Base-by-base conservation (phyloP, 2,113 vertebrate genomes). In the Plestiodon gilberti region DNA sequence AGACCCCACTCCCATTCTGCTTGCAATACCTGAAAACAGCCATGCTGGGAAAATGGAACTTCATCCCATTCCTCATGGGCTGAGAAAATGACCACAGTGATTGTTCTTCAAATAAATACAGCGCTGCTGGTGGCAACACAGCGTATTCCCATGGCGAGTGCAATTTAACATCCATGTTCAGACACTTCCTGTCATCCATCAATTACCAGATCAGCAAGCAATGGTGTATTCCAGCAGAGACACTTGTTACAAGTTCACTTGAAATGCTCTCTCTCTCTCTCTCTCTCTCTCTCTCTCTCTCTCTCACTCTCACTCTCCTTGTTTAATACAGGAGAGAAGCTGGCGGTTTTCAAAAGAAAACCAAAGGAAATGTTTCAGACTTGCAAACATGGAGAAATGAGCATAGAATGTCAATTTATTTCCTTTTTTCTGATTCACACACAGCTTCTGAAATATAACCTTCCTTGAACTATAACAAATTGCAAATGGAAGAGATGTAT, bases 151-250 rank as follows among this genome's bases (percentile, higher is more conserved):
- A 76, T 30, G 48, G 89, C 62, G 92, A 95, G 92, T 89, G 83
- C 89, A 94, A 94, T 93, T 91, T 93, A 93, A 84, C 87, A 85
- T 84, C 83, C 70, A 80, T 88, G 52, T 94, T 90, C 91, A 89
- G 90, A 85, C 1, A 2, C 84, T 89, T 86, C 88, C 91, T 92
- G 78, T 89, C 91, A 87, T 90, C 91, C 86, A 85, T 95, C 92
- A 92, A 83, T 95, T 95, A 94, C 89, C 79, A 85, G 83, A 90
- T 83, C 91, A 94, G 92, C 80, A 87, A 94, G 91, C 92, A 93
- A 87, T 23, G 73, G 33, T 38, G 43, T 10, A 35, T 64, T 79
- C 89, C 89, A 89, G 40, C 17, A 0, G 61, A 93, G 40, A 59
- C 88, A 85, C 85, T 69, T 83, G 91, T 62, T 69, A 89, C 88